Conservation (phyloP, 2,888 invertebrate genomes). For the Amiota mariae region DNA sequence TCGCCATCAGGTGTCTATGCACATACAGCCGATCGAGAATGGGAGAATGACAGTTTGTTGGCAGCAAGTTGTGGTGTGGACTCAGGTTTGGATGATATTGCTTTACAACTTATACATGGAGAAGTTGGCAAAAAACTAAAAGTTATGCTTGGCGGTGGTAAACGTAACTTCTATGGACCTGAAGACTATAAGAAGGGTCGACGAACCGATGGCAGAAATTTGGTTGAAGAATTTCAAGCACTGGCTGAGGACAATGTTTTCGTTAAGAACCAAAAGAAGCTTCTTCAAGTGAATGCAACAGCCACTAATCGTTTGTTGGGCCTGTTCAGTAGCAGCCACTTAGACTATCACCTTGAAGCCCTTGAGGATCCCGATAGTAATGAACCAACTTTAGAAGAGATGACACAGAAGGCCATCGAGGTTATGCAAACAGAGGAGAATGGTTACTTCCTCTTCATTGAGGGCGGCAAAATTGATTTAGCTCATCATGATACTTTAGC, state of each 20-base stretch:
- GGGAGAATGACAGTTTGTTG: conserved; percentile 81
- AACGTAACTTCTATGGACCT: conserved; percentile 78
- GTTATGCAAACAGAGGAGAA: conserved; percentile 78
- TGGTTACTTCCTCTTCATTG: conserved; percentile 86
- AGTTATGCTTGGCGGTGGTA: conserved; percentile 86
- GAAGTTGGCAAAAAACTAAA: conserved; percentile 81
- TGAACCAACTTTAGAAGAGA: conserved; percentile 82
- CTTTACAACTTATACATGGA: conserved; percentile 80
- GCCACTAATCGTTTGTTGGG: conserved; percentile 79
- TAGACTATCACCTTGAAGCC: conserved; percentile 81
- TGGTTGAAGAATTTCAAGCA: conserved; percentile 79
- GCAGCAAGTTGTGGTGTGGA: conserved; percentile 72
- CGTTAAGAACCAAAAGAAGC: conserved; percentile 75
- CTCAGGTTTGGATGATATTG: conserved; percentile 79
- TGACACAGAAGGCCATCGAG: conserved; percentile 82
- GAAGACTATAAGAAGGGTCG: conserved; percentile 74
- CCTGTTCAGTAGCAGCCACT: conserved; percentile 79
- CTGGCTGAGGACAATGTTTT: conserved; percentile 74
- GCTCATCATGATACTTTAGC: conserved; percentile 69
- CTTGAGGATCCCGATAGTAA: conserved; percentile 70
- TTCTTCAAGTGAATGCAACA: conserved; percentile 73
- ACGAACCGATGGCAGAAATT: conserved; percentile 78
- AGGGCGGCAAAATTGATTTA: conserved; percentile 75
- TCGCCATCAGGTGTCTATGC: conserved; percentile 81
- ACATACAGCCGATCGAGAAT: conserved; percentile 79